phyloP scores from a whole-genome alignment of 1,140 invertebrate genomes.

The Tetramorium simillimum region DNA sequence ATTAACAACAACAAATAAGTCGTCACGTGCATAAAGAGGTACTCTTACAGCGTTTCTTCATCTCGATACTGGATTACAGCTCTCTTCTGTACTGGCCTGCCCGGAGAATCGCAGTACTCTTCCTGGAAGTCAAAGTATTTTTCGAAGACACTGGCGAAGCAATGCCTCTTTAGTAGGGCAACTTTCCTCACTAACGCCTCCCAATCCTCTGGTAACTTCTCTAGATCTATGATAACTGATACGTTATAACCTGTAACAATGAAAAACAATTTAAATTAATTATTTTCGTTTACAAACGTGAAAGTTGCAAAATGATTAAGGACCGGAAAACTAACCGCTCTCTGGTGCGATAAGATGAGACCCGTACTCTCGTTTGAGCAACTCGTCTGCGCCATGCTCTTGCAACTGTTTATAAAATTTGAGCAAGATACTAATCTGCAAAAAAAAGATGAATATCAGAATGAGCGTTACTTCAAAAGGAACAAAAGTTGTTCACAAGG shows the following conservation, averaged over 20 bases:
- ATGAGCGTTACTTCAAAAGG: not conserved
- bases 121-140: constrained; percentile 99
- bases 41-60: constrained; percentile 98
- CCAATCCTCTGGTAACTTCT: constrained; percentile 96
- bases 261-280: constrained; percentile 38
- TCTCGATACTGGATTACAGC: constrained; percentile 99
- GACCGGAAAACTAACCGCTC: constrained; percentile 90
- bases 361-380: constrained; percentile 97
- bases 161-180: constrained; percentile 98
- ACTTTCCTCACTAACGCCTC: constrained; percentile 96
- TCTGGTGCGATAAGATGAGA: constrained; percentile 92
- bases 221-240: constrained; percentile 96
- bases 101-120: constrained; percentile 98
- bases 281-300: not conserved
- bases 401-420: constrained; percentile 99
- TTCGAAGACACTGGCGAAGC: constrained; percentile 99
- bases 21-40: not conserved
- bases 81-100: constrained; percentile 95
- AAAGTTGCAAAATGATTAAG: constrained; percentile 42
- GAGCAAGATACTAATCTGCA: constrained; percentile 97
- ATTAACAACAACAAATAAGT: not conserved
- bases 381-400: constrained; percentile 98
- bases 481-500: not conserved
- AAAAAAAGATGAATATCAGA: constrained; percentile 41
- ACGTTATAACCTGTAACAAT: constrained; percentile 94